These are phyloP conservation scores for Drosophila kokeensis DNA, from an alignment of 2,888 invertebrate genomes.

Conservation along the genomic window DNA sequence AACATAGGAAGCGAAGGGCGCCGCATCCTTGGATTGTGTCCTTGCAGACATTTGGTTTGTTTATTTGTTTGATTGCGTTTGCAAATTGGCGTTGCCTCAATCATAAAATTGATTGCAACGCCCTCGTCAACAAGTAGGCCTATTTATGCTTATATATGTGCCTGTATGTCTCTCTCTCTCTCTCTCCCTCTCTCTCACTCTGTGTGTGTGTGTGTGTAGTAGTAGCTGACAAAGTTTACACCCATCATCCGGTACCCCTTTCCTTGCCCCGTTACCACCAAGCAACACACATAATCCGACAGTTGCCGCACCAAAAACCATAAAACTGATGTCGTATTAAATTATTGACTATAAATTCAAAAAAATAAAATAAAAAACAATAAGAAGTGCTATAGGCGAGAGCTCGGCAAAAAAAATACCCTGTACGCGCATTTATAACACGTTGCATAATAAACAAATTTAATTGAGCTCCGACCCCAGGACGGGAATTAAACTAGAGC, in stretches of 20 bases:
- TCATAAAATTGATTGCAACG: conserved; percentile 63
- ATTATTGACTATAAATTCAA: conserved; percentile 64
- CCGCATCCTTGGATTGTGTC: conserved; percentile 36
- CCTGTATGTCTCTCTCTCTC: neutral
- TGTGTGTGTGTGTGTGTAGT: conserved; percentile 1
- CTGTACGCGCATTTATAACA: conserved; percentile 1
- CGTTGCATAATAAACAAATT: conserved; percentile 1
- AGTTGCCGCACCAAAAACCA: conserved; percentile 55
- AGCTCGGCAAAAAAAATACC: neutral
- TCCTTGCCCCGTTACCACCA: neutral
- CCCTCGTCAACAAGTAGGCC: conserved; percentile 56
- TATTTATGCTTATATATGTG: conserved; percentile 16
- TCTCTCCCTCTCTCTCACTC: neutral
- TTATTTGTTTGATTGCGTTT: conserved; percentile 59
- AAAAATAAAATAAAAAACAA: conserved; percentile 12
- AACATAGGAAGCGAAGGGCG: conserved; percentile 46
- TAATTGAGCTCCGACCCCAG: conserved; percentile 2
- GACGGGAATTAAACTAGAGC: neutral
- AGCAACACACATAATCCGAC: conserved; percentile 18
- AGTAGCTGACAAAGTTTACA: conserved; percentile 7
- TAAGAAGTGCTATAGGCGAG: neutral
- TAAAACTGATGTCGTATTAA: conserved; percentile 66
- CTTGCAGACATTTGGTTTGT: conserved; percentile 28
- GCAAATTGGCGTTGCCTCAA: conserved; percentile 59
- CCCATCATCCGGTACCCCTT: neutral